Percentiles rank a stretch among this genome's conserved stretches.
Evolutionary conservation across 2,797 vertebrate species (phyloP).

Genomic region (Nothura maculosa): DNA sequence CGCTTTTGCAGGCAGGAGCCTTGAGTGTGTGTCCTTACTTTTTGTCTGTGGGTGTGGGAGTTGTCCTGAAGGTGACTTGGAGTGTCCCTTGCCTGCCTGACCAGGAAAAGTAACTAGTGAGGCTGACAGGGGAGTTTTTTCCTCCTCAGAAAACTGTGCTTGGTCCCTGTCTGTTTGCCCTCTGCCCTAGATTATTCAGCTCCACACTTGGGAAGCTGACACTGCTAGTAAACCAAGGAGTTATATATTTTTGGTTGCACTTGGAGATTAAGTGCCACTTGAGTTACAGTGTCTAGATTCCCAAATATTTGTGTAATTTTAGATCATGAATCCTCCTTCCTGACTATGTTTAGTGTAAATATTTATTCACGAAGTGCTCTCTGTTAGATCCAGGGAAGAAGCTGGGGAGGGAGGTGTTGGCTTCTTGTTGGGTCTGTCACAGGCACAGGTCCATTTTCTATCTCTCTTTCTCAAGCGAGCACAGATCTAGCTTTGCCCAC

Average conservation of each 20-base stretch:
- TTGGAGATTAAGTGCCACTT: constrained; percentile 67
- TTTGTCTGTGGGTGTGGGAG: background rate
- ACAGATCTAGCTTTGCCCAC: background rate
- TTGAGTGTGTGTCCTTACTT: fast-evolving
- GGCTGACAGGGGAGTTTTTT: background rate
- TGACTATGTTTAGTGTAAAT: constrained; percentile 71
- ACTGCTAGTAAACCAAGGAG: constrained; percentile 1
- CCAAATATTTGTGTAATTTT: constrained; percentile 67
- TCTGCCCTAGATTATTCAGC: constrained; percentile 29
- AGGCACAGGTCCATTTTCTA: background rate
- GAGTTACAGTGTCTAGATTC: constrained; percentile 61
- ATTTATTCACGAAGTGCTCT: constrained; percentile 53
- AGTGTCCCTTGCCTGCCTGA: background rate
- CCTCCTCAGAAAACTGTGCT: background rate
- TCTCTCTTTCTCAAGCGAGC: background rate
- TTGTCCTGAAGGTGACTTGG: background rate
- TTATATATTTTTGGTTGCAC: constrained; percentile 32
- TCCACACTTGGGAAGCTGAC: constrained; percentile 40
- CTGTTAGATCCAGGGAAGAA: constrained; percentile 40
- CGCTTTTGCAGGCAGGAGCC: background rate
- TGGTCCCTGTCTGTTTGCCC: background rate
- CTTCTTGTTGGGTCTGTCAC: background rate
- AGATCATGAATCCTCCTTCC: constrained; percentile 54
- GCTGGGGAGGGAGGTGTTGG: background rate
- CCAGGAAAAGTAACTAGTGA: background rate